Percentiles rank a stretch among this genome's conserved stretches.
phyloP scores from a whole-genome alignment of 2,888 invertebrate genomes.

The Tenthredo notha region DNA sequence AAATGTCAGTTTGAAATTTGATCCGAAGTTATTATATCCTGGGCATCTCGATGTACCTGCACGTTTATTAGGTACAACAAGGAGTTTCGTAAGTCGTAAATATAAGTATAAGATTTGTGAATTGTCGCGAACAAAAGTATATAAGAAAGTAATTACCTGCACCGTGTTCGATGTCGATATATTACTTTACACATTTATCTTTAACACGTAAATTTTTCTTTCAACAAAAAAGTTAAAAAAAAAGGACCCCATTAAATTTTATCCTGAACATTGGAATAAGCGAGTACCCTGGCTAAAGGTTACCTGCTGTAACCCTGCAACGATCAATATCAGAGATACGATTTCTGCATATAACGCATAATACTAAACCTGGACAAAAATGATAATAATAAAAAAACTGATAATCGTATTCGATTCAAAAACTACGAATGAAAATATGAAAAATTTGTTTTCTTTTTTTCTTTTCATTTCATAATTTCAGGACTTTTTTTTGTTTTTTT shows the following conservation, averaged over 20 bases:
- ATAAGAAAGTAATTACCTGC: background rate
- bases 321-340: slow-evolving; percentile 29
- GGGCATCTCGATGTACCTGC: background rate
- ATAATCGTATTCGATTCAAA: background rate
- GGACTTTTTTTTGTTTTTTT: background rate
- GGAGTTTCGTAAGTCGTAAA: background rate
- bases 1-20: background rate
- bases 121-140: background rate
- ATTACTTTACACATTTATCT: background rate
- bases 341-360: background rate
- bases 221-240: slow-evolving; percentile 3
- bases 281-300: background rate
- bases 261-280: slow-evolving; percentile 4
- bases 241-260: slow-evolving; percentile 19
- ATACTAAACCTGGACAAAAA: background rate
- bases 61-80: background rate
- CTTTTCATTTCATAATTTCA: background rate
- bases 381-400: background rate
- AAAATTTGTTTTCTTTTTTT: background rate
- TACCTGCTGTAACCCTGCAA: background rate
- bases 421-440: background rate
- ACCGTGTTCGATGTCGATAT: background rate
- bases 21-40: background rate
- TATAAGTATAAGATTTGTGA: background rate
- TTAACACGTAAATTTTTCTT: slow-evolving; percentile 2